These are phyloP conservation scores for Cephus pulcher DNA, from an alignment of 2,888 invertebrate genomes.

Conservation along the genomic window DNA sequence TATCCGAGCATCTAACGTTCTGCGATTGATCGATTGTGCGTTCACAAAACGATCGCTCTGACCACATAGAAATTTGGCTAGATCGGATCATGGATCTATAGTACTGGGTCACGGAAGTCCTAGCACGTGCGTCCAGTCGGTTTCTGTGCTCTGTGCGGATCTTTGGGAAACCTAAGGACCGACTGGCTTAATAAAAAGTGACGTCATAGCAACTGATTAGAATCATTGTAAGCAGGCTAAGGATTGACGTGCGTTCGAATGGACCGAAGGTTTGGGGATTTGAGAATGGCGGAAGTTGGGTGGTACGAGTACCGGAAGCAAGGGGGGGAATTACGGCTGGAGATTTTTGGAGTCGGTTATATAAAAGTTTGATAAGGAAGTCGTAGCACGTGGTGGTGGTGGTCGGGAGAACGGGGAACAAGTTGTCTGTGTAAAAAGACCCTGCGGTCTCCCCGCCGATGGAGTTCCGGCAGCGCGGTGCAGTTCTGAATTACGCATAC, in stretches of 20 bases:
- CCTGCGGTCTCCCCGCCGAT: no score
- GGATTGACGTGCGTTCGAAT: no score
- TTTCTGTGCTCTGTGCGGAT: no score
- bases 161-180: not conserved
- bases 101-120: not conserved
- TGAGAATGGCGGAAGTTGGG: not conserved
- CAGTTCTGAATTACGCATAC: not conserved
- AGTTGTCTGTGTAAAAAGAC: not conserved
- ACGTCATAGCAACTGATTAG: not conserved
- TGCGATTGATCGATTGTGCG: not conserved
- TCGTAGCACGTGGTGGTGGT: not conserved
- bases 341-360: not conserved
- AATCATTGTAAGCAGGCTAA: not conserved
- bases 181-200: not conserved
- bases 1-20: not conserved
- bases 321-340: not conserved
- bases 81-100: not conserved
- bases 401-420: not conserved
- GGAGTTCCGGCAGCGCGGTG: not conserved
- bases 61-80: not conserved
- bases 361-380: not conserved
- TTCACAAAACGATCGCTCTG: not conserved
- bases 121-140: fast-evolving
- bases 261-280: no score
- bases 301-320: not conserved